Percentiles rank a stretch among this genome's conserved stretches.
Evolutionary conservation across 2,797 vertebrate genomes (phyloP).

Genomic region (Aratinga solstitialis): DNA sequence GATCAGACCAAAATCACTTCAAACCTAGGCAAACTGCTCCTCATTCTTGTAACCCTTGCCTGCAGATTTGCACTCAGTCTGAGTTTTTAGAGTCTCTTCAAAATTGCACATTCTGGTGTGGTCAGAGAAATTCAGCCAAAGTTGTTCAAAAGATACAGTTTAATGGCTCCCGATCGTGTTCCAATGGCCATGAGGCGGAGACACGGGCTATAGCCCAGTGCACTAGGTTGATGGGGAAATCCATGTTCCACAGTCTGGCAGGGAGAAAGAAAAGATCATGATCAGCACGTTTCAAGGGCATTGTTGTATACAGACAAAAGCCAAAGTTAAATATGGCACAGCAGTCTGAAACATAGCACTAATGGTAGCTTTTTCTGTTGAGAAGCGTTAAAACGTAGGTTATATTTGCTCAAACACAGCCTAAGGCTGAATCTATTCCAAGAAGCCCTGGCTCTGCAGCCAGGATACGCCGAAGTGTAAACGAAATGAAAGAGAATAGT

Average conservation of each 20-base stretch:
- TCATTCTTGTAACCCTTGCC: neutral
- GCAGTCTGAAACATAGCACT: neutral
- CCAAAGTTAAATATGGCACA: neutral
- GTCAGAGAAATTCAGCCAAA: neutral
- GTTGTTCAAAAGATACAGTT: conserved; percentile 87
- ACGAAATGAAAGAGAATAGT: neutral
- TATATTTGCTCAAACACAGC: neutral
- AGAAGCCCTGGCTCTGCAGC: neutral
- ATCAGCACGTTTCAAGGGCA: neutral
- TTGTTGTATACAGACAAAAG: neutral
- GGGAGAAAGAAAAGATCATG: neutral
- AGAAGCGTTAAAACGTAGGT: neutral
- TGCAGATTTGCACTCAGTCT: neutral
- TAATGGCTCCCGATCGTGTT: conserved; percentile 94
- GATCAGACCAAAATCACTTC: neutral
- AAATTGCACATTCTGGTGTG: neutral
- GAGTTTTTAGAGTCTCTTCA: neutral
- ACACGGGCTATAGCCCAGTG: conserved; percentile 88
- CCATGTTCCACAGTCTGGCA: conserved; percentile 95
- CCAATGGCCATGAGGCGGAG: conserved; percentile 93
- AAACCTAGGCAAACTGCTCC: neutral
- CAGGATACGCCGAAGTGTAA: neutral
- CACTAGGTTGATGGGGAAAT: conserved; percentile 97
- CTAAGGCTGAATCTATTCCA: neutral
- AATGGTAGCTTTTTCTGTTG: neutral